Evolutionary conservation across 2,888 invertebrate species (phyloP).

Genomic region (Nomada fabriciana): DNA sequence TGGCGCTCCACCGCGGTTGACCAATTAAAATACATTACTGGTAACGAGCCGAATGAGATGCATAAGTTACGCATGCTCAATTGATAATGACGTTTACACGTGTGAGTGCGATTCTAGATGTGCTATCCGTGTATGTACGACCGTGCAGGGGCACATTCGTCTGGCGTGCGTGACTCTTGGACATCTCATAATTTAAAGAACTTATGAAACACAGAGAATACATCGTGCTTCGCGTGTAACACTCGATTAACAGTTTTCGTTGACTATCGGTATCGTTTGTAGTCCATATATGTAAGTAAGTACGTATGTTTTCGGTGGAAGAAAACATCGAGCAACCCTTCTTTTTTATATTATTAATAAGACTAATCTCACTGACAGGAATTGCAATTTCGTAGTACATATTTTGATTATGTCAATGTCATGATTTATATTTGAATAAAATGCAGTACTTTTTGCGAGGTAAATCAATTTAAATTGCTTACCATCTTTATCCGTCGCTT

Average conservation of each 20-base stretch:
- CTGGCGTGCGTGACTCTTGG: slow-evolving; percentile 24
- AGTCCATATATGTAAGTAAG: too few relatives aligned
- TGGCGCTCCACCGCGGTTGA: slow-evolving; percentile 57
- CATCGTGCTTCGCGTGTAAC: slow-evolving; percentile 48
- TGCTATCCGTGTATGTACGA: slow-evolving; percentile 6
- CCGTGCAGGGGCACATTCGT: slow-evolving; percentile 38
- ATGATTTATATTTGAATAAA: too few relatives aligned
- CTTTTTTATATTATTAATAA: too few relatives aligned
- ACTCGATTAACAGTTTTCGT: slow-evolving; percentile 17
- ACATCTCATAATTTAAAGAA: slow-evolving; percentile 57
- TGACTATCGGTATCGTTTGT: background rate
- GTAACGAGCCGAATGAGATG: slow-evolving; percentile 82
- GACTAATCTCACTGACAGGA: too few relatives aligned
- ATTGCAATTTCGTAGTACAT: too few relatives aligned
- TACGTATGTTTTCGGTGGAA: too few relatives aligned
- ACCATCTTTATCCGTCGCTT: too few relatives aligned
- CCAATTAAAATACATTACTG: slow-evolving; percentile 83
- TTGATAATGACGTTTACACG: slow-evolving; percentile 71
- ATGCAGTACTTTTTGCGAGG: too few relatives aligned
- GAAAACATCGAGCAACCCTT: too few relatives aligned
- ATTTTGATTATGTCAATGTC: too few relatives aligned
- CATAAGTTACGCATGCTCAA: slow-evolving; percentile 76
- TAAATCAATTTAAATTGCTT: too few relatives aligned
- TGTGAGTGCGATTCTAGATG: slow-evolving; percentile 33
- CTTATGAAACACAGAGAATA: slow-evolving; percentile 8